Evolutionary conservation across 2,113 vertebrate species (phyloP), one percentile per base, ranked within the genome.

Genomic region (Sorex araneus): DNA sequence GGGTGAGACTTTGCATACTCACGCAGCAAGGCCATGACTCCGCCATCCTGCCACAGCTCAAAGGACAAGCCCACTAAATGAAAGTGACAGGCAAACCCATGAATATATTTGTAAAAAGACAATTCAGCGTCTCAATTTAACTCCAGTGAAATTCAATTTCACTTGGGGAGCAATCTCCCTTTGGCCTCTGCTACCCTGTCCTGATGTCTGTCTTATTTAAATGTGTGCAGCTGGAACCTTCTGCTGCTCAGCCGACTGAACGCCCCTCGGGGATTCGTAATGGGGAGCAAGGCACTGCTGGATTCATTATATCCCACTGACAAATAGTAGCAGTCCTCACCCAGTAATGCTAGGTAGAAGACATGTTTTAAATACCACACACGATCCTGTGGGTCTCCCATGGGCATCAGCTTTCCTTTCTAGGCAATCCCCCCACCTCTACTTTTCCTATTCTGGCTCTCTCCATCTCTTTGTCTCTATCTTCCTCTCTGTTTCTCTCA

Each of bases 131-230:
- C 92, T 95, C 96, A 95, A 92, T 84, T 97, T 85, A 95, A 81
- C 76, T 89, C 76, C 27, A 88, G 83, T 8, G 84, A 94, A 96
- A 96, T 95, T 95, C 85, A 94, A 43, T 95, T 94, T 94, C 86
- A 81, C 57, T 89, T 66, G 28, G n/a, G 40, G 69, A 94, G 36
- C 1, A 2, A 45, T 89, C 92, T 95, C 80, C 86, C 69, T 95
- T 81, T 91, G 93, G 92, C 93, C 83, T 89, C 76, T 94, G 86
- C 79, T 71, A 64, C 71, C 75, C 63, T 90, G 34, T 23, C 80
- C 90, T 95, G 80, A 93, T 71, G 90, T 87, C 57, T 95, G 69
- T 91, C 80, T 95, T 94, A 93, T 91, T 96, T 95, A 93, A 95
- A 89, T 75, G 40, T 92, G 80, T 84, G 43, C 70, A 84, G 73